Evolutionary conservation across 2,888 invertebrate species (phyloP).

Genomic region (Proisotoma minuta): DNA sequence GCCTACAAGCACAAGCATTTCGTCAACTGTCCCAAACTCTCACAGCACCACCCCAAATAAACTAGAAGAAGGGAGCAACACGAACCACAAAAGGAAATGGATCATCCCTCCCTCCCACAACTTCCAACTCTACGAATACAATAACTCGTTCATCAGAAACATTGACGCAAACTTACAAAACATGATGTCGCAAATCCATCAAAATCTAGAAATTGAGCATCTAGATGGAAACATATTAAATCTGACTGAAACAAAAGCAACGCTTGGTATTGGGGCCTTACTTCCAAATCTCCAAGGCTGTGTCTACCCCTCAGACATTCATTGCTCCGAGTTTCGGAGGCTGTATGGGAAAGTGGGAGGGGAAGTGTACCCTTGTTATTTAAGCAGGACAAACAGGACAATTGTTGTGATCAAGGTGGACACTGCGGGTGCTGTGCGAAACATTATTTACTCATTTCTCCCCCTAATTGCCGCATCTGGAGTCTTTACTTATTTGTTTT

Average conservation of each 20-base stretch:
- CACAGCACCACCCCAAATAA: background rate
- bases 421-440: slow-evolving; percentile 43
- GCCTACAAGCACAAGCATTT: slow-evolving; percentile 22
- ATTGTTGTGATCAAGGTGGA: slow-evolving; percentile 44
- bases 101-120: slow-evolving; percentile 27
- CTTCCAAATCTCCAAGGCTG: slow-evolving; percentile 46
- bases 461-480: slow-evolving; percentile 44
- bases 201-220: slow-evolving; percentile 28
- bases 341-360: slow-evolving; percentile 35
- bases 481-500: slow-evolving; percentile 47
- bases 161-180: slow-evolving; percentile 35
- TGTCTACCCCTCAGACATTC: slow-evolving; percentile 44
- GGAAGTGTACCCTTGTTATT: slow-evolving; percentile 40
- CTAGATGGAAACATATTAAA: slow-evolving; percentile 18
- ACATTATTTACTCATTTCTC: slow-evolving; percentile 46
- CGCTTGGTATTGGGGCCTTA: slow-evolving; percentile 39
- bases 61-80: slow-evolving; percentile 16
- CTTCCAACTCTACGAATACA: slow-evolving; percentile 28
- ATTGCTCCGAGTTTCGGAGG: slow-evolving; percentile 36
- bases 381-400: slow-evolving; percentile 38
- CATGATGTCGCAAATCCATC: slow-evolving; percentile 36
- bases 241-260: slow-evolving; percentile 24
- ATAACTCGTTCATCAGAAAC: slow-evolving; percentile 37
- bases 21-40: slow-evolving; percentile 38
- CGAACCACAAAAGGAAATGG: slow-evolving; percentile 14